Base-by-base conservation (phyloP, 1,140 invertebrate species). In the Drosophila leontia region DNA sequence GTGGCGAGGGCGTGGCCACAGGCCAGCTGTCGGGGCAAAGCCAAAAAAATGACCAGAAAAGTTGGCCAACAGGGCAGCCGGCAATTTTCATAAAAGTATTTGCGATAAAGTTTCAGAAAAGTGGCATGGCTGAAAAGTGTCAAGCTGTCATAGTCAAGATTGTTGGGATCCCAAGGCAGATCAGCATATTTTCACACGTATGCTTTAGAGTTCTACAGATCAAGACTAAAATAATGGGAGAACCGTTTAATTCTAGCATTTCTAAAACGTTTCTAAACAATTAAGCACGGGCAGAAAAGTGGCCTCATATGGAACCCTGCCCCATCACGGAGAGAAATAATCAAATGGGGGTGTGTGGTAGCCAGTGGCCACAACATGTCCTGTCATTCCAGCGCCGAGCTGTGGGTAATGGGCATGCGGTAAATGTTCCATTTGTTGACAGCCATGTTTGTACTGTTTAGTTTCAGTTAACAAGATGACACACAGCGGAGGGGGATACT, bases 341-440 rank as follows among this genome's bases (percentile, higher is more conserved):
- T 23, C 26, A n/a, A 12, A 11, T 19, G 39, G 19, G 35, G 55
- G 37, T 60, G 77, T 80, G 82, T 69, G 83, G 84, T 63, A 67
- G 59, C 53, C 71, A 68, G 80, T 58, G 78, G 74, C 84, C 85
- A 84, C 85, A 87, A 87, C 85, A 88, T 84, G 81, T 88, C 85
- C 85, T 88, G 85, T 80, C 83, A 88, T 77, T 77, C 80, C 84
- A 83, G 85, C 70, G 68, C 48, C 50, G 74, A 56, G 63, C 80
- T 76, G 79, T 84, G 80, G 26, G 26, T 6, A 29, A 29, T 79
- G 77, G 75, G 83, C 85, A 88, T 90, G 85, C 85, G 85, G 85
- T 88, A 90, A 90, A 76, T 88, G 85, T 88, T 90, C 71, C 85
- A 90, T 81, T 88, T 88, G 85, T 90, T 88, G 85, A 88, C 85